Base-by-base conservation (phyloP, 2,888 invertebrate species). In the Myopa tessellatipennis region DNA sequence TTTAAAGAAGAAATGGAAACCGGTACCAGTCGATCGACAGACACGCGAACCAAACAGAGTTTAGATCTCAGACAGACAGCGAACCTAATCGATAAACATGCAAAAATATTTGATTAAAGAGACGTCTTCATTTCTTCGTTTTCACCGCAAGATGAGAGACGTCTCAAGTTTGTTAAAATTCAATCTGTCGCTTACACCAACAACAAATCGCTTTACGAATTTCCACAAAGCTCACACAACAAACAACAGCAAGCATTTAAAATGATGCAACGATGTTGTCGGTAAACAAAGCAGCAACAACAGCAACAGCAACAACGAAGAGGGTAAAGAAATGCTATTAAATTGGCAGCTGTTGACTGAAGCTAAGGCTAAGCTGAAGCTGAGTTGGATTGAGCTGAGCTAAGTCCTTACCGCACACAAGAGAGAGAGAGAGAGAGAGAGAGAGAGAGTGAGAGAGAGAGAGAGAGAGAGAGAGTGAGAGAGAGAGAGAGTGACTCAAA, bases 161-260 rank as follows among this genome's bases (percentile, higher is more conserved):
- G 40, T 58, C 4, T 58, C 18, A 58, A 68, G 18, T 40, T 18
- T 69, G 69, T 12, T 52, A 16, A 69, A 69, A 69, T 50, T 69
- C 69, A 69, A 69, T 71, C 70, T 71, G 70, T 34, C 38, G 69
- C 16, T 69, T 69, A 18, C 50, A 69, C 50, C 6, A 60, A 60
- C 45, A 55, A 58, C 69, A 71, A 55, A 71, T 52, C 70, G n/a
- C 50, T 50, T 45, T 26, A 71, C 70, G 52, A 71, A 71, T 71
- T 71, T 71, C 34, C 58, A 71, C 69, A 16, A 12, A 58, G 52
- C 10, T 34, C 36, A 18, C 4, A 69, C 8, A 68, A 36, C n/a
- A 45, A 38, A 69, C n/a, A 69, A 52, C n/a, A 69, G 50, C 10
- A 18, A 7, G 12, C 50, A 12, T 8, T 40, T 40, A 10, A 69